Conservation (phyloP, 2,113 vertebrate species). For the Istiophorus platypterus region DNA sequence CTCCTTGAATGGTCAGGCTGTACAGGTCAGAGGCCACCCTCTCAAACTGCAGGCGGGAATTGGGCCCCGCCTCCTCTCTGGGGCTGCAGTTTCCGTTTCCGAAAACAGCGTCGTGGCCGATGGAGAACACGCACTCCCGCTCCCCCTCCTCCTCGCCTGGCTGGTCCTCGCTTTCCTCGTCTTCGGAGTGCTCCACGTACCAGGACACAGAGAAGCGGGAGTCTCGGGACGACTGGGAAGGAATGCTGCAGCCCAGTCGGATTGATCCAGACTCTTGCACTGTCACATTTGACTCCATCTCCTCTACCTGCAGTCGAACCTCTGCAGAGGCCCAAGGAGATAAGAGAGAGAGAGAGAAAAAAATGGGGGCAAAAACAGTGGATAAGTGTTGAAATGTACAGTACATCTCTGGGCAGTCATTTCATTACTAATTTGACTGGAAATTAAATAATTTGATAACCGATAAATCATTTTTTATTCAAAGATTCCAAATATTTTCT, state of each 20-base stretch:
- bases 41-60: constrained; percentile 92
- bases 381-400: neutral
- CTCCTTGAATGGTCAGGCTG: constrained; percentile 91
- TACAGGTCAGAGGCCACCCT: constrained; percentile 89
- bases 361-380: neutral
- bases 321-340: constrained; percentile 78
- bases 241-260: constrained; percentile 91
- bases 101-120: constrained; percentile 89
- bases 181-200: constrained; percentile 87
- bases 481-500: neutral
- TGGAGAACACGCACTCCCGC: constrained; percentile 84
- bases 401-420: neutral
- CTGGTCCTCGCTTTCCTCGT: constrained; percentile 45
- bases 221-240: constrained; percentile 91
- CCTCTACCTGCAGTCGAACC: constrained; percentile 91
- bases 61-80: constrained; percentile 83
- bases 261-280: constrained; percentile 89
- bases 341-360: neutral
- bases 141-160: constrained; percentile 53
- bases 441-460: neutral
- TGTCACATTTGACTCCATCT: constrained; percentile 89
- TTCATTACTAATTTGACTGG: neutral
- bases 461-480: neutral
- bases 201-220: constrained; percentile 95
- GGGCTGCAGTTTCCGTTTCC: constrained; percentile 88